Conservation (phyloP, 2,888 invertebrate species). For the Saturnia japonica region DNA sequence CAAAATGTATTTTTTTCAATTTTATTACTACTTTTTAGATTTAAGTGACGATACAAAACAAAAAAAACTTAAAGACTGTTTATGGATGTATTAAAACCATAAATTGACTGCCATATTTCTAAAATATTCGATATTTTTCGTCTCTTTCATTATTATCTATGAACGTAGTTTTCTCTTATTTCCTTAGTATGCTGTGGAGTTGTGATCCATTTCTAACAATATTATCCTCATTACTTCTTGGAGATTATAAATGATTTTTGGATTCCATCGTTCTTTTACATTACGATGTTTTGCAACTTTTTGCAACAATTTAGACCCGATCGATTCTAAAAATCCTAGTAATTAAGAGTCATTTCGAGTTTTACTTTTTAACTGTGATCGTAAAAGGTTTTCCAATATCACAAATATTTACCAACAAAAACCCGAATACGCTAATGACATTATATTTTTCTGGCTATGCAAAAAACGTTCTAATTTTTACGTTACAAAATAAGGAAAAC, state of each 20-base stretch:
- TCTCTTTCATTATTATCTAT: not conserved
- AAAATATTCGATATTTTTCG: no score
- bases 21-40: constrained; percentile 8
- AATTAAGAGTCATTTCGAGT: not conserved
- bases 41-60: constrained; percentile 3
- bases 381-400: not conserved
- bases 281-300: not conserved
- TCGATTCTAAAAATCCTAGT: not conserved
- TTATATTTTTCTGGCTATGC: not conserved
- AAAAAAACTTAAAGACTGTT: constrained; percentile 17
- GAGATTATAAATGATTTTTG: no score
- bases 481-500: constrained; percentile 12
- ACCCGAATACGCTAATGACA: not conserved
- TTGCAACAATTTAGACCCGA: not conserved
- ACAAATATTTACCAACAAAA: not conserved
- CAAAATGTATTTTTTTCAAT: not conserved
- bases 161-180: not conserved
- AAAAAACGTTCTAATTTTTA: not conserved
- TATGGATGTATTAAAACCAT: constrained; percentile 17
- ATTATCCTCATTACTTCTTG: not conserved
- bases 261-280: no score
- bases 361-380: not conserved
- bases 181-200: not conserved
- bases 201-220: not conserved
- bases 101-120: constrained; percentile 18